A percentile compares a stretch with the other conserved stretches of the same genome.
These are phyloP conservation scores for Brenthis hecate DNA, from an alignment of 2,888 invertebrate genomes.

Conservation along the genomic window DNA sequence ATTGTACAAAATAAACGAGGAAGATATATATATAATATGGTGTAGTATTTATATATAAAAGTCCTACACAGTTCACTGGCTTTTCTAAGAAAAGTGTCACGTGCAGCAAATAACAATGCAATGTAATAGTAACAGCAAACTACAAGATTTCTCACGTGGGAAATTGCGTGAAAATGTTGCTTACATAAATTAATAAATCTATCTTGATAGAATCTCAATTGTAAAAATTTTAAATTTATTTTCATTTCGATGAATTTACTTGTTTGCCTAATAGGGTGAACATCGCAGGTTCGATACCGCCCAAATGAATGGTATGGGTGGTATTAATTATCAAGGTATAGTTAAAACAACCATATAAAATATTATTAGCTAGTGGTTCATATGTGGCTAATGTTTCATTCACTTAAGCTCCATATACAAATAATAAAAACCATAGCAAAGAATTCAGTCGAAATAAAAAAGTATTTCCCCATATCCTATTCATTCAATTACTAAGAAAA, in stretches of 20 bases:
- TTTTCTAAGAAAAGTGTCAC: slow-evolving; percentile 13
- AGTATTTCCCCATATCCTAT: too few species aligned
- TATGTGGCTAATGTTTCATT: too few species aligned
- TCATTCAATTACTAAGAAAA: too few species aligned
- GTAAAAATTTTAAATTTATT: background rate
- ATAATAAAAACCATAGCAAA: too few species aligned
- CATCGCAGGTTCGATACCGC: too few species aligned
- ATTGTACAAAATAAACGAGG: background rate
- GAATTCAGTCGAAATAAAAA: too few species aligned
- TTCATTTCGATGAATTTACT: background rate
- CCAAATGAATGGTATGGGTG: too few species aligned
- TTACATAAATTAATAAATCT: background rate
- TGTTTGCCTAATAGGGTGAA: too few species aligned
- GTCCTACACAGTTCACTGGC: slow-evolving; percentile 5
- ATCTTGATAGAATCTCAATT: background rate
- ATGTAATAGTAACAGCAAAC: background rate
- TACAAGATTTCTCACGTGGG: slow-evolving; percentile 13
- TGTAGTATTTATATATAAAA: background rate
- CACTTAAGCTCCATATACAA: too few species aligned
- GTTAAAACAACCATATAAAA: too few species aligned
- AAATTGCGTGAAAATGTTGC: background rate
- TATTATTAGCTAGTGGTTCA: too few species aligned
- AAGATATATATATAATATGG: background rate
- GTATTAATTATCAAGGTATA: too few species aligned
- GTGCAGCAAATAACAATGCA: slow-evolving; percentile 8